Evolutionary conservation across 2,797 vertebrate genomes (phyloP).

Genomic region (Manis crassicaudata): DNA sequence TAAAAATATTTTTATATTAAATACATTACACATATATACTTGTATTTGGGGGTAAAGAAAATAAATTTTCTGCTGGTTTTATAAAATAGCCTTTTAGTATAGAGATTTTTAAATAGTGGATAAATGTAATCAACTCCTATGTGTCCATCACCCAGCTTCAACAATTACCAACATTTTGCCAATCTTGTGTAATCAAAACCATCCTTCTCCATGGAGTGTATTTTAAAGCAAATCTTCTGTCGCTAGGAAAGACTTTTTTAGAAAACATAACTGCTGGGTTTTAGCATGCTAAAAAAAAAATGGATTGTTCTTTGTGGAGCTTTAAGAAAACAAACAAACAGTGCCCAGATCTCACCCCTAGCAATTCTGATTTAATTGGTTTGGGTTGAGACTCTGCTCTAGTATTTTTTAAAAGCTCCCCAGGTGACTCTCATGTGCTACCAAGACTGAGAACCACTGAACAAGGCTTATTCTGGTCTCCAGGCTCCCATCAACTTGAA

Average conservation of each 20-base stretch:
- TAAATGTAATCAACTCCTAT: neutral
- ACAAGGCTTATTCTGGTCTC: neutral
- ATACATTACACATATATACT: neutral
- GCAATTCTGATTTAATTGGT: conserved; percentile 51
- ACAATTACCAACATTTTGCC: conserved; percentile 8
- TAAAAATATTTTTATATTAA: neutral
- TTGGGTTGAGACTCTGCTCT: neutral
- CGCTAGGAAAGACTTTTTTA: neutral
- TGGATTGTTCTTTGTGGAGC: neutral
- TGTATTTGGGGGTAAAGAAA: neutral
- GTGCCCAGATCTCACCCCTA: neutral
- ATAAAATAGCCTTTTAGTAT: conserved; percentile 41
- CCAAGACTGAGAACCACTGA: neutral
- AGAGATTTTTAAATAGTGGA: conserved; percentile 11
- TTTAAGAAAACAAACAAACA: neutral
- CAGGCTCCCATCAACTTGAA: conserved; percentile 19
- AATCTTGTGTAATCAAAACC: neutral
- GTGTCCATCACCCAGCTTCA: neutral
- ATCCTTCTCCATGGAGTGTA: neutral
- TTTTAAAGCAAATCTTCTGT: conserved; percentile 17
- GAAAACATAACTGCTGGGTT: neutral
- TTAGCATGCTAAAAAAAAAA: conserved; percentile 7
- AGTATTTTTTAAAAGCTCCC: neutral
- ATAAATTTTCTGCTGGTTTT: conserved; percentile 28
- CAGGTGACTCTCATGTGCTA: neutral